These are phyloP conservation scores for Ormyrus labotus DNA, from an alignment of 2,888 invertebrate species.

Conservation along the genomic window DNA sequence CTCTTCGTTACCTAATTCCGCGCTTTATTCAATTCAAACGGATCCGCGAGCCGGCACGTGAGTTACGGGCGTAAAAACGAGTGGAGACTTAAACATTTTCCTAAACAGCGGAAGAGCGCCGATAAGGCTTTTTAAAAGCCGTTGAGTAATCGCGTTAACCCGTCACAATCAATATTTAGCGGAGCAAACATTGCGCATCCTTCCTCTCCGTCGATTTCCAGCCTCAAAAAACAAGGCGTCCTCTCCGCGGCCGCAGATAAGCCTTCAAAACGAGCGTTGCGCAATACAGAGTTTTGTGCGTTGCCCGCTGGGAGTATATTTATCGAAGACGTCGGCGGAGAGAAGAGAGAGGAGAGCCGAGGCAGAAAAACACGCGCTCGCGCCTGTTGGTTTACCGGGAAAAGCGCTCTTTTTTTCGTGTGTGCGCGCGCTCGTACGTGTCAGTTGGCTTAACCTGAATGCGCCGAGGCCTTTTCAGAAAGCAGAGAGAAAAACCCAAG, in stretches of 20 bases:
- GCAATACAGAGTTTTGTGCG: neutral
- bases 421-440: neutral
- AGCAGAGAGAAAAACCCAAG: neutral
- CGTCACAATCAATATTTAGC: conserved; percentile 24
- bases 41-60: neutral
- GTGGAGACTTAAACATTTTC: too few species aligned
- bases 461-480: conserved; percentile 20
- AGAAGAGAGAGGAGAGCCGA: neutral
- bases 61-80: too few species aligned
- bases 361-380: conserved; percentile 12
- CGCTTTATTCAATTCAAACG: neutral
- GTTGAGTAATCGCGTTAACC: too few species aligned
- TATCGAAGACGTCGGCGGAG: conserved; percentile 7
- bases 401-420: conserved; percentile 17
- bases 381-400: conserved; percentile 20
- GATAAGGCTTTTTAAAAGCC: too few species aligned
- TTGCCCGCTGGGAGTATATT: neutral
- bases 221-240: neutral
- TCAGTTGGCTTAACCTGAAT: conserved; percentile 51
- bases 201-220: conserved; percentile 27
- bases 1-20: neutral
- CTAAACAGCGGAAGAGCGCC: too few species aligned
- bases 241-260: neutral
- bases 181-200: conserved; percentile 39
- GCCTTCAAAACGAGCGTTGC: neutral